Base-by-base conservation (phyloP, 2,888 invertebrate species). In the Miltochrista miniata region DNA sequence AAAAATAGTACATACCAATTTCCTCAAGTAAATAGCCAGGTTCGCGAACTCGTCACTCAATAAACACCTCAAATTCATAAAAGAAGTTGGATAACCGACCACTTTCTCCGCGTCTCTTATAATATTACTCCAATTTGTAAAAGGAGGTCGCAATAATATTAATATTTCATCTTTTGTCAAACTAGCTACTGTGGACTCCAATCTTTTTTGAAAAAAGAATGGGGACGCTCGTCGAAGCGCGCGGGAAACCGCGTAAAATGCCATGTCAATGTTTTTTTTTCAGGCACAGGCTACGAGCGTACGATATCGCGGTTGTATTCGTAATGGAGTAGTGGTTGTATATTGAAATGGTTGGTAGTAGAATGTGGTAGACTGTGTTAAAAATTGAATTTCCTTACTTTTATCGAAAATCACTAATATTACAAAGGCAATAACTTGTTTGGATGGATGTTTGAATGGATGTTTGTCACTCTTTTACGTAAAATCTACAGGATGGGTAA, bases 1-100 rank as follows among this genome's bases (percentile, higher is more conserved):
- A 34, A 14, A 50, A 8, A 45, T 56, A 54, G 1, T n/a, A 85
- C 92, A 89, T 48, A 92, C 92, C 88, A 92, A 70, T 78, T 92
- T 92, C 55, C 90, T 76, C 52, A 92, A 81, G 78, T 92, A 92
- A 33, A 90, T 74, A 36, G 92, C 92, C 82, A 93, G 81, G 76
- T 93, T 93, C 38, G 93, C 93, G 66, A 93, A 93, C 76, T 93
- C 93, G 73, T 93, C 93, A 76, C 93, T 93, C 69, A 93, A 75
- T 56, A 93, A 78, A 76, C 93, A 93, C 75, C 93, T 79, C 66
- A 93, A 75, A 77, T 92, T 93, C 91, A 92, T 92, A 70, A 92
- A 93, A 59, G 93, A 93, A 61, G 93, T 93, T 64, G 93, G 93
- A 85, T 93, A 87, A 43, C 92, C 90, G 41, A 92, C 88, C 0